Evolutionary conservation across 1,140 invertebrate genomes (phyloP), one percentile per base, ranked within the genome.

Genomic region (Cydia pomonella): DNA sequence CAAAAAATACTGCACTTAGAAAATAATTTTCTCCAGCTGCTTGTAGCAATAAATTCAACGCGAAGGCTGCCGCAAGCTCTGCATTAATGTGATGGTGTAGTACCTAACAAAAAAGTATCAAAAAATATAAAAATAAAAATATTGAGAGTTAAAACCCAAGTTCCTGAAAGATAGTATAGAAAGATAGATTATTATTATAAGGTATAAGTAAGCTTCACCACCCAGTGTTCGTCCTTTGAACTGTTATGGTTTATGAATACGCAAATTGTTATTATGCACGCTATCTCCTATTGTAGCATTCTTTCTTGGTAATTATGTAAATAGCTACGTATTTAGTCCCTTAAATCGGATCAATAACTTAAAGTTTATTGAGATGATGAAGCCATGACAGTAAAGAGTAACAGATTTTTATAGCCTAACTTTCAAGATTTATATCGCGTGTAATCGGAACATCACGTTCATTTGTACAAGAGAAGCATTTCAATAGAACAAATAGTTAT

Each of bases 251-350:
- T 25, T 63, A 66, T 66, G 25, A 27, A 13, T 63, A 63, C 62
- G 62, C 62, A n/a, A 63, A 63, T 63, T 63, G 23, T 63, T 6
- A 62, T 47, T 47, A 25, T n/a, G 7, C 25, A 33, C 63, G 63
- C 63, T 23, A 33, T 66, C 25, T 27, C 25, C 5, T 29, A 33
- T 29, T 29, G 63, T 21, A 33, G 27, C 63, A 27, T 25, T n/a
- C 7, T 64, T 66, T 66, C 27, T 66, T 29, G 16, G 27, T 33
- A n/a, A 66, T 29, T 7, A 66, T 66, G 23, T 66, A 66, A 33
- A 66, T 33, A 21, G 25, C 16, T 29, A n/a, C 25, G 16, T 50
- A 66, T 27, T 13, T 63, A 13, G 62, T 63, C 62, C 27, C 62
- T 63, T 21, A 25, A 63, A 63, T n/a, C 62, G 18, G 1, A 44